Evolutionary conservation across 2,888 invertebrate genomes (phyloP).

Genomic region (Drosophila siamana): DNA sequence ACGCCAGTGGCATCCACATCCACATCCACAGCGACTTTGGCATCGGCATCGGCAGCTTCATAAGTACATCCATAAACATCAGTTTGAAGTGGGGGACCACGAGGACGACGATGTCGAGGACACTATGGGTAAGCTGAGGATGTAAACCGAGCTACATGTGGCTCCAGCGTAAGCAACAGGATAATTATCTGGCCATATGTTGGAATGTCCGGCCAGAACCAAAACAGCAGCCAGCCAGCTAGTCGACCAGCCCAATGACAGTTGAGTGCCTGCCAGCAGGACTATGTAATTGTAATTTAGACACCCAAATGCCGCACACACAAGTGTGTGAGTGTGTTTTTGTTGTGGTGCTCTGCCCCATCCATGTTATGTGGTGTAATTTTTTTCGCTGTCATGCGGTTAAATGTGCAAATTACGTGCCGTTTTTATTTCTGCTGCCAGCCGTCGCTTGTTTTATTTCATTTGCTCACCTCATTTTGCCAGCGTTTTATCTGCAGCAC

Average conservation of each 20-base stretch:
- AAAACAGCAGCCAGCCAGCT: slow-evolving; percentile 34
- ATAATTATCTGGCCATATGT: slow-evolving; percentile 75
- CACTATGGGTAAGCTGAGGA: slow-evolving; percentile 24
- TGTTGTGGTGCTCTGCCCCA: neutral
- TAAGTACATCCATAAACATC: slow-evolving; percentile 64
- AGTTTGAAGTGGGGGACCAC: slow-evolving; percentile 35
- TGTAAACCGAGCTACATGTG: slow-evolving; percentile 47
- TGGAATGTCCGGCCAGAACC: slow-evolving; percentile 59
- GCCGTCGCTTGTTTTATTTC: slow-evolving; percentile 68
- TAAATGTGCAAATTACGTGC: slow-evolving; percentile 78
- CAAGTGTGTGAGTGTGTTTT: neutral
- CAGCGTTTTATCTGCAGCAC: slow-evolving; percentile 62
- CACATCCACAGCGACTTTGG: too few species aligned
- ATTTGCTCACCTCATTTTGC: slow-evolving; percentile 70
- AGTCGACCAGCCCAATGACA: slow-evolving; percentile 24
- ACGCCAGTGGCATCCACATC: slow-evolving; percentile 10
- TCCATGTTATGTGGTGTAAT: slow-evolving; percentile 43
- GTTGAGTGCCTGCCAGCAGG: slow-evolving; percentile 47
- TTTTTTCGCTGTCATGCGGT: slow-evolving; percentile 70
- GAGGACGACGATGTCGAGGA: neutral
- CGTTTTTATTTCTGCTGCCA: slow-evolving; percentile 66
- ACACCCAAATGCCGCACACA: slow-evolving; percentile 20
- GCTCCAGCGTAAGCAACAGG: slow-evolving; percentile 61
- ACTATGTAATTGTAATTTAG: slow-evolving; percentile 74
- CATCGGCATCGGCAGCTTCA: slow-evolving; percentile 16